These are phyloP conservation scores for Copsychus sechellarum DNA, from an alignment of 2,113 vertebrate species.

Conservation along the genomic window DNA sequence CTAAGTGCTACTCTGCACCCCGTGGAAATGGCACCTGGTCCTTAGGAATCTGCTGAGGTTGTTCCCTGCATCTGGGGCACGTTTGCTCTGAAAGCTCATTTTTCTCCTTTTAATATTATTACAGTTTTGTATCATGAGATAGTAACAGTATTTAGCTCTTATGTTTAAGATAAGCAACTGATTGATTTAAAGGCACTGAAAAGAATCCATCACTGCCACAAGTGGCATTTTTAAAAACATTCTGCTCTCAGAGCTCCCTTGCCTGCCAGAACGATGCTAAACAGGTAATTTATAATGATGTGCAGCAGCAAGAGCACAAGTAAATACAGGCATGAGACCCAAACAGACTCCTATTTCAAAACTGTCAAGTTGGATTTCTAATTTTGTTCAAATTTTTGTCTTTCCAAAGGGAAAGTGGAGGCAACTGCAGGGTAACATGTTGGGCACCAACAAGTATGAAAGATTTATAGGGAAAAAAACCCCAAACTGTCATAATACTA, in stretches of 20 bases:
- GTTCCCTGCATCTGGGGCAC: neutral
- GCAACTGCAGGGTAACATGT: neutral
- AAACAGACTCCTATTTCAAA: neutral
- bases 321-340: neutral
- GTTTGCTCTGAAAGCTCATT: neutral
- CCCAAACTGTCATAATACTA: neutral
- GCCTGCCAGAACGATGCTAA: neutral
- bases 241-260: neutral
- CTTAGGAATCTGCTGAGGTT: neutral
- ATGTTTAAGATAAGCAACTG: neutral
- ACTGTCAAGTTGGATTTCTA: neutral
- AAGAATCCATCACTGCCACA: neutral
- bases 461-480: rapidly evolving
- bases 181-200: neutral
- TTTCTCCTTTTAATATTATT: neutral
- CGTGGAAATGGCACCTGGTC: rapidly evolving
- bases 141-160: neutral
- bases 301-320: neutral
- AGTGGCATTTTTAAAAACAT: neutral
- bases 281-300: neutral
- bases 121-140: neutral
- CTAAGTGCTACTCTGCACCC: neutral
- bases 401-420: neutral
- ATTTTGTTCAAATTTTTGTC: neutral
- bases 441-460: neutral